phyloP scores from a whole-genome alignment of 2,113 vertebrate species.

The Phoenicopterus ruber region DNA sequence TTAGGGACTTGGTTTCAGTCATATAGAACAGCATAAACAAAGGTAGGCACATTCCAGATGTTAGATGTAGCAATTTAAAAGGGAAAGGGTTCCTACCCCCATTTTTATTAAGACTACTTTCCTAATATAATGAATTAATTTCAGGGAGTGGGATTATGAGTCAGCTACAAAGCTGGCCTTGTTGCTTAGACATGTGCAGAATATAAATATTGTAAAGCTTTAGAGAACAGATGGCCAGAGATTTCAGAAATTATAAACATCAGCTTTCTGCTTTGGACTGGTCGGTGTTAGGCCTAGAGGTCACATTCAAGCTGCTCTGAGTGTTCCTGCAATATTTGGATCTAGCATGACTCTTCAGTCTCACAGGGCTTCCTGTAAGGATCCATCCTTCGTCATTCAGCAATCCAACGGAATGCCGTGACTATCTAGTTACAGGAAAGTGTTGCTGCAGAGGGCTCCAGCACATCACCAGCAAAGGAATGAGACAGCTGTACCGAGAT shows the following conservation, averaged over 20 bases:
- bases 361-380: neutral
- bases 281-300: neutral
- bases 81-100: neutral
- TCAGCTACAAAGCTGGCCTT: slow-evolving; percentile 32
- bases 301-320: neutral
- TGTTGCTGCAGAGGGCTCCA: neutral
- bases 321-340: neutral
- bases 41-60: neutral
- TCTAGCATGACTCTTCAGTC: neutral
- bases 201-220: slow-evolving; percentile 38
- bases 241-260: slow-evolving; percentile 33
- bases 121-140: neutral
- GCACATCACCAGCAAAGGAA: neutral
- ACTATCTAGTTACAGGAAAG: neutral
- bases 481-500: neutral
- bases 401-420: fast-evolving
- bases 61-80: neutral
- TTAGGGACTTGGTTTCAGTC: neutral
- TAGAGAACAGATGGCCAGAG: slow-evolving; percentile 57
- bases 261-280: slow-evolving; percentile 1
- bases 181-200: slow-evolving; percentile 21
- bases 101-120: slow-evolving; percentile 7
- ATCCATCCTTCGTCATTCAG: neutral
- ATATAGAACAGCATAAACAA: neutral
- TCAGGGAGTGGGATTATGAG: slow-evolving; percentile 5